phyloP scores from a whole-genome alignment of 2,888 invertebrate species.

The Koerneria pararmatus region DNA sequence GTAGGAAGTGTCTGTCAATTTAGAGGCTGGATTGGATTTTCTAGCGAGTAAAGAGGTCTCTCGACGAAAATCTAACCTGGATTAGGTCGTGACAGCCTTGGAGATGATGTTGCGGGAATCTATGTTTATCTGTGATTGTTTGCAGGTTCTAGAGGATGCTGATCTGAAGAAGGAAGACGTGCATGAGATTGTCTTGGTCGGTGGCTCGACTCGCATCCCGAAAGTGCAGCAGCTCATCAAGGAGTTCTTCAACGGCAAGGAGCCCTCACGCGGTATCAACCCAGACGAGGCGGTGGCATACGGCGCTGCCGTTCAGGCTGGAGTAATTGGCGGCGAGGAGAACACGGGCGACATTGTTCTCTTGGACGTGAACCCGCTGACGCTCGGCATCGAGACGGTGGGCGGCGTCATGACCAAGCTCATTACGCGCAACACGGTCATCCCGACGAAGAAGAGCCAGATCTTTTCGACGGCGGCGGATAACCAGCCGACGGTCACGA shows the following conservation, averaged over 20 bases:
- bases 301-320: conserved; percentile 95
- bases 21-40: too few relatives aligned
- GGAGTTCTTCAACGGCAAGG: conserved; percentile 89
- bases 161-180: conserved; percentile 97
- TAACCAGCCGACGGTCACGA: conserved; percentile 97
- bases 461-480: conserved; percentile 98
- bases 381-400: conserved; percentile 98
- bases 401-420: conserved; percentile 99
- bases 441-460: conserved; percentile 97
- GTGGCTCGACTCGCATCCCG: conserved; percentile 97
- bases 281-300: conserved; percentile 98
- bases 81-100: too few relatives aligned
- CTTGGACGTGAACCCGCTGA: conserved; percentile 94
- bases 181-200: conserved; percentile 96
- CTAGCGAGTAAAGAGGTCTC: too few relatives aligned
- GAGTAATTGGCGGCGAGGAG: conserved; percentile 92
- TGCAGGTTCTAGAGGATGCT: conserved; percentile 84
- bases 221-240: conserved; percentile 73
- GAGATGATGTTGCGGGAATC: too few relatives aligned
- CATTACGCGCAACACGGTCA: conserved; percentile 93
- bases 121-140: background rate
- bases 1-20: too few relatives aligned
- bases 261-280: conserved; percentile 80
- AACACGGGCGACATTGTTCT: conserved; percentile 80
- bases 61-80: too few relatives aligned